Percentiles rank a stretch among this genome's conserved stretches.
Evolutionary conservation across 2,888 invertebrate genomes (phyloP).

Genomic region (Metallyticus violacea): DNA sequence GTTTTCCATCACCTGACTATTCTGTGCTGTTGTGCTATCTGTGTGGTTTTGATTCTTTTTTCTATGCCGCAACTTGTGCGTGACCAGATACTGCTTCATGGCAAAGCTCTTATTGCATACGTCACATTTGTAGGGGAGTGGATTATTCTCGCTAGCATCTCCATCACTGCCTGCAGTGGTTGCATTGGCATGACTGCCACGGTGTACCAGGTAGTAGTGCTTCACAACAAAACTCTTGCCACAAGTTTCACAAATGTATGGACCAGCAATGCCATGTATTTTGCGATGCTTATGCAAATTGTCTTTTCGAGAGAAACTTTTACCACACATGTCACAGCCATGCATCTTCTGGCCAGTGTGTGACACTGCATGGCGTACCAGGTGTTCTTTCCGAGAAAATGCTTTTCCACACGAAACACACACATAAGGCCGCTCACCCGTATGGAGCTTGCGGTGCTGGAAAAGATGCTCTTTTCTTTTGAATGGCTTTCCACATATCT

Average conservation of each 20-base stretch:
- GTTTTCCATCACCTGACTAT: background rate
- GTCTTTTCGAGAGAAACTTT: constrained; percentile 54
- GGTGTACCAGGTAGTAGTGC: constrained; percentile 63
- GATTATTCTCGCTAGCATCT: constrained; percentile 15
- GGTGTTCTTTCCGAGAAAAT: constrained; percentile 67
- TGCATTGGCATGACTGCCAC: constrained; percentile 37
- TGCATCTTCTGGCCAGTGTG: constrained; percentile 67
- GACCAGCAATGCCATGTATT: constrained; percentile 56
- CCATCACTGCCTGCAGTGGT: constrained; percentile 12
- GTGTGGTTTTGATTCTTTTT: constrained; percentile 19
- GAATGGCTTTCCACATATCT: constrained; percentile 61
- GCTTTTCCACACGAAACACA: constrained; percentile 64
- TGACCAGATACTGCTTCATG: constrained; percentile 60
- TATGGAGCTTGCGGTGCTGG: constrained; percentile 41
- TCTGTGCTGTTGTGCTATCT: background rate
- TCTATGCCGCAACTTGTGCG: constrained; percentile 55
- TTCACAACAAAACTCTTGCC: constrained; percentile 65
- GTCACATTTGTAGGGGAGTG: constrained; percentile 54
- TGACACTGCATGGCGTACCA: constrained; percentile 59
- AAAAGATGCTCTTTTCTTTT: constrained; percentile 67
- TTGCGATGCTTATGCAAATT: constrained; percentile 59
- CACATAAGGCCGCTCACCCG: constrained; percentile 59
- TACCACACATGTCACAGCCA: constrained; percentile 59
- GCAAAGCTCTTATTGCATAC: constrained; percentile 58
- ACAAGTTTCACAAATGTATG: constrained; percentile 63